phyloP scores from a whole-genome alignment of 2,113 vertebrate genomes.

The Aleadryas rufinucha region DNA sequence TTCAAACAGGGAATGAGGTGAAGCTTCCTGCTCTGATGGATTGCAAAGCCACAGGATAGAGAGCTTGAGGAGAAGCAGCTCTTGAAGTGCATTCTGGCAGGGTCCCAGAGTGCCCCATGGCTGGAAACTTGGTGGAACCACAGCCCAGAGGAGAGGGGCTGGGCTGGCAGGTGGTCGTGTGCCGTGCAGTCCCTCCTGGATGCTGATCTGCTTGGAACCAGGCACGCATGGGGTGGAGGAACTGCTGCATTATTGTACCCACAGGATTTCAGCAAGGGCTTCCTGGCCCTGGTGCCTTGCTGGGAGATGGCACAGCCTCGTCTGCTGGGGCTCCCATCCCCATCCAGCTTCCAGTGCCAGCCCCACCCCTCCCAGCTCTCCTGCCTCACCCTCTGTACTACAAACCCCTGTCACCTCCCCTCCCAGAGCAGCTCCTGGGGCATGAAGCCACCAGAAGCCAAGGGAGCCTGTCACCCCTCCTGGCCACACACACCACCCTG shows the following conservation, averaged over 20 bases:
- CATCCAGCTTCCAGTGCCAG: background rate
- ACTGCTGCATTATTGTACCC: background rate
- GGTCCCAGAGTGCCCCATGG: background rate
- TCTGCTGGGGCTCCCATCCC: background rate
- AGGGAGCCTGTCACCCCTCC: background rate
- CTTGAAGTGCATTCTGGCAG: rapidly evolving
- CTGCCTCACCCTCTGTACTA: background rate
- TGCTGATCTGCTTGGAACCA: background rate
- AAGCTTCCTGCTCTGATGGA: background rate
- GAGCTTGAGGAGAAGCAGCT: background rate
- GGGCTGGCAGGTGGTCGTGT: rapidly evolving
- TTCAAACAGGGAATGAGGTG: background rate
- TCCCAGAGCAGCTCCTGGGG: background rate
- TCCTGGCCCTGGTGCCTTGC: background rate
- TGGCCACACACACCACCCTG: rapidly evolving
- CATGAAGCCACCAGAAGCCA: background rate
- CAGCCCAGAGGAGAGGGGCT: background rate
- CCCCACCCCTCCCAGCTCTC: background rate
- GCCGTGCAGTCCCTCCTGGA: background rate
- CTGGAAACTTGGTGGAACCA: background rate
- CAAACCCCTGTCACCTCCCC: rapidly evolving
- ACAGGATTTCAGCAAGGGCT: background rate
- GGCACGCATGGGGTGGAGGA: rapidly evolving
- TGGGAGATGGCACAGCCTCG: background rate
- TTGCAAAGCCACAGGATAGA: background rate